A percentile compares a stretch with the other conserved stretches of the same genome.
Evolutionary conservation across 2,797 vertebrate genomes (phyloP).

Genomic region (Tapera naevia): DNA sequence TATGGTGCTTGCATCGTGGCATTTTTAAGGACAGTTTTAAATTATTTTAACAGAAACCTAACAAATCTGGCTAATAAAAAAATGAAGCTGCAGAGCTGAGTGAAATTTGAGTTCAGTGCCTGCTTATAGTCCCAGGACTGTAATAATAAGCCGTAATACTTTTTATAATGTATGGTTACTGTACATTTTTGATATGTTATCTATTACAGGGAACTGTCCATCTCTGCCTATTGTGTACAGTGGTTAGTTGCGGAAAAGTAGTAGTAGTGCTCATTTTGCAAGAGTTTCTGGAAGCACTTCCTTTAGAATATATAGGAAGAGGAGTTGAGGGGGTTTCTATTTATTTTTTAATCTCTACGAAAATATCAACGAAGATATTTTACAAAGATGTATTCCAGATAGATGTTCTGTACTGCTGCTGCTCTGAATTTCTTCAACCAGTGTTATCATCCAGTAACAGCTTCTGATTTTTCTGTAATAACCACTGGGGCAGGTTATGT

Average conservation of each 20-base stretch:
- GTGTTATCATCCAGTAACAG: neutral
- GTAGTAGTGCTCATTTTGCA: neutral
- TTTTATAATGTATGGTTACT: neutral
- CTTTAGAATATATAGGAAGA: neutral
- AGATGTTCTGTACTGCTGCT: neutral
- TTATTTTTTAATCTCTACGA: neutral
- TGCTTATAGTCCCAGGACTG: neutral
- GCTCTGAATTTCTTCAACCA: neutral
- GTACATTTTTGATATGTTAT: neutral
- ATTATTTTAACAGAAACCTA: neutral
- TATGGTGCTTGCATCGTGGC: neutral
- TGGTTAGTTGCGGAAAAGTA: neutral
- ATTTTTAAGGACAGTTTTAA: neutral
- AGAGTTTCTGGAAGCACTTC: neutral
- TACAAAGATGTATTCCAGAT: neutral
- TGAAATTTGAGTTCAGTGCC: neutral
- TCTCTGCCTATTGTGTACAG: neutral
- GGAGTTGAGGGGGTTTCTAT: accelerated
- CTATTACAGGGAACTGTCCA: neutral
- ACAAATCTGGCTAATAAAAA: neutral
- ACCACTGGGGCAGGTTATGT: neutral
- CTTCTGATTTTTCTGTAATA: neutral
- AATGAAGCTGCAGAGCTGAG: neutral
- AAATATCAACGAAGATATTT: neutral
- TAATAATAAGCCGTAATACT: neutral